phyloP scores from a whole-genome alignment of 2,113 vertebrate genomes.

The Bambusicola thoracicus region DNA sequence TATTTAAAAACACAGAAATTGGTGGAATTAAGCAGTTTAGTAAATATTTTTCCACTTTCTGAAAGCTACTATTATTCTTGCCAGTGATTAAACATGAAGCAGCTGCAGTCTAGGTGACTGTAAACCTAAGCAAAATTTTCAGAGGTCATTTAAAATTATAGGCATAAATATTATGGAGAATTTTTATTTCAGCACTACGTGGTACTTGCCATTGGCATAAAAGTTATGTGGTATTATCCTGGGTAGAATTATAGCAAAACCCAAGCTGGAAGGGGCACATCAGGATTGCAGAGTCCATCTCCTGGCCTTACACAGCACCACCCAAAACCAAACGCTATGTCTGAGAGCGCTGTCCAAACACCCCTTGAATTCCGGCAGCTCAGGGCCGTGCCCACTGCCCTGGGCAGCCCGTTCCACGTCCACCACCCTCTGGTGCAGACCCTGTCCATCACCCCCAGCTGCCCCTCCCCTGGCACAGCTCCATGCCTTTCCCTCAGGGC shows the following conservation, averaged over 20 bases:
- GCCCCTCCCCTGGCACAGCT: no score
- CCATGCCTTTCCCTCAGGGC: no score
- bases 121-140: not conserved
- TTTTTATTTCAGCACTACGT: not conserved
- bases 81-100: not conserved
- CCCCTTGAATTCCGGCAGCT: not conserved
- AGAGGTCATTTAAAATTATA: slow-evolving; percentile 3
- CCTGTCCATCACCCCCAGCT: not conserved
- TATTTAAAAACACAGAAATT: not conserved
- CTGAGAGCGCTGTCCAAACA: not conserved
- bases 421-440: not conserved
- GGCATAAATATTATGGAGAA: not conserved
- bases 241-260: not conserved
- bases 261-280: not conserved
- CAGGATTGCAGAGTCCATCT: not conserved
- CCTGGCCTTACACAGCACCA: not conserved
- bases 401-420: not conserved
- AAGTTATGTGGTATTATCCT: not conserved
- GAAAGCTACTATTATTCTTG: not conserved
- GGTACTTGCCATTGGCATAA: not conserved
- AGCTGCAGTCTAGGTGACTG: not conserved
- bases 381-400: not conserved
- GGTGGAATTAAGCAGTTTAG: not conserved
- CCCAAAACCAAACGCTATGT: not conserved
- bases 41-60: not conserved